A percentile compares a stretch with the other conserved stretches of the same genome.
phyloP scores from a whole-genome alignment of 2,113 vertebrate genomes.

The Channa maculata region DNA sequence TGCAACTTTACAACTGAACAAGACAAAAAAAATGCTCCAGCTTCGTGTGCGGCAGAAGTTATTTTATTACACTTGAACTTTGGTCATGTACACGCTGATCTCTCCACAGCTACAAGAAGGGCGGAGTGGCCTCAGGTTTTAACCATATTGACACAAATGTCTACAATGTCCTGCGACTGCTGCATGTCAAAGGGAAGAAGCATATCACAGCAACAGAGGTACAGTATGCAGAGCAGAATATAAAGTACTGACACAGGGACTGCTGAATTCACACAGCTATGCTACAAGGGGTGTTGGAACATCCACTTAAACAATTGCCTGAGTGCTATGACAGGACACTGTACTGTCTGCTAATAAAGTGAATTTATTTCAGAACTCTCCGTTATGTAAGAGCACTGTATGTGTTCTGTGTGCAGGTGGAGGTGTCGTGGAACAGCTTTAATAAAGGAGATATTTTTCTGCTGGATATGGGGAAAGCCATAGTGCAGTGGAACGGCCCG shows the following conservation, averaged over 20 bases:
- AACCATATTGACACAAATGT: slow-evolving; percentile 90
- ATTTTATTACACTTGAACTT: slow-evolving; percentile 68
- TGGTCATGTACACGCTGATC: slow-evolving; percentile 29
- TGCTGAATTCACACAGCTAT: slow-evolving; percentile 30
- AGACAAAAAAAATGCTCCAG: background rate
- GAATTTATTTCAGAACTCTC: background rate
- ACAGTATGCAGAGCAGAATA: slow-evolving; percentile 14
- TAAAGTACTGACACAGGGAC: slow-evolving; percentile 1
- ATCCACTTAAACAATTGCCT: slow-evolving; percentile 20
- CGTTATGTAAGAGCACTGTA: background rate
- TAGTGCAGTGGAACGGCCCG: slow-evolving; percentile 93
- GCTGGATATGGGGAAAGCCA: slow-evolving; percentile 90
- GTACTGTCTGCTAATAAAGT: no score
- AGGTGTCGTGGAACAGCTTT: slow-evolving; percentile 90
- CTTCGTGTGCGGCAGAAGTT: background rate
- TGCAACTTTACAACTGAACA: slow-evolving; percentile 2
- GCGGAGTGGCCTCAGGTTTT: slow-evolving; percentile 91
- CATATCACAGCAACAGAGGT: slow-evolving; percentile 90
- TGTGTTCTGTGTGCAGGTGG: slow-evolving; percentile 80
- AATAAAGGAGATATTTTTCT: slow-evolving; percentile 91
- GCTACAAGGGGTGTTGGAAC: slow-evolving; percentile 18
- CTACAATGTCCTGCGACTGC: slow-evolving; percentile 89
- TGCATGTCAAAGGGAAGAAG: slow-evolving; percentile 91
- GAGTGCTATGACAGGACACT: background rate
- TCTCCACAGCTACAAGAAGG: slow-evolving; percentile 90